Conservation (phyloP, 2,797 vertebrate species). For the Myoxocephalus aenaeus region DNA sequence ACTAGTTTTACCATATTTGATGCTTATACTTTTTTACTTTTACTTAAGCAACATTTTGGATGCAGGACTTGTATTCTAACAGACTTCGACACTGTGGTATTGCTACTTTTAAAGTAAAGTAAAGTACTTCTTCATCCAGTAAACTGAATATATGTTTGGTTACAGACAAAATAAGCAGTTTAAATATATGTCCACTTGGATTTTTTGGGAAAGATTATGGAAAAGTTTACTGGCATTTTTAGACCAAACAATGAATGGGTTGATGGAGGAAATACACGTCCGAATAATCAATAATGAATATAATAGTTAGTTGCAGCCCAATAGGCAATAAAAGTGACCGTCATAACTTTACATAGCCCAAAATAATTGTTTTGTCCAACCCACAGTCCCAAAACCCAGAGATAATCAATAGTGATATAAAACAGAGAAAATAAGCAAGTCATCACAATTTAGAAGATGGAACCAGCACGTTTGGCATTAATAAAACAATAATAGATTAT, state of each 20-base stretch:
- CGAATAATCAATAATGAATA: conserved; percentile 10
- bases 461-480: neutral
- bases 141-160: too few relatives aligned
- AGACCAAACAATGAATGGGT: neutral
- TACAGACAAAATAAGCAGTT: neutral
- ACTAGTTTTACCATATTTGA: neutral
- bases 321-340: neutral
- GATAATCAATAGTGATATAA: neutral
- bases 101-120: neutral
- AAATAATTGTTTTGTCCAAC: too few relatives aligned
- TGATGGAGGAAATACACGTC: neutral
- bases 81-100: neutral
- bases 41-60: neutral
- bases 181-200: neutral
- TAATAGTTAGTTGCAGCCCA: neutral
- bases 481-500: neutral
- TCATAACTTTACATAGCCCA: neutral
- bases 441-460: neutral
- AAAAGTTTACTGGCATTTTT: neutral
- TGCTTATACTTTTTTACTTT: neutral
- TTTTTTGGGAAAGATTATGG: neutral
- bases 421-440: neutral
- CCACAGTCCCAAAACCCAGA: neutral
- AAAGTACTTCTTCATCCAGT: too few relatives aligned
- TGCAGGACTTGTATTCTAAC: neutral